A percentile compares a stretch with the other conserved stretches of the same genome.
Conservation (phyloP, 2,797 vertebrate species). For the Knipowitschia caucasica region DNA sequence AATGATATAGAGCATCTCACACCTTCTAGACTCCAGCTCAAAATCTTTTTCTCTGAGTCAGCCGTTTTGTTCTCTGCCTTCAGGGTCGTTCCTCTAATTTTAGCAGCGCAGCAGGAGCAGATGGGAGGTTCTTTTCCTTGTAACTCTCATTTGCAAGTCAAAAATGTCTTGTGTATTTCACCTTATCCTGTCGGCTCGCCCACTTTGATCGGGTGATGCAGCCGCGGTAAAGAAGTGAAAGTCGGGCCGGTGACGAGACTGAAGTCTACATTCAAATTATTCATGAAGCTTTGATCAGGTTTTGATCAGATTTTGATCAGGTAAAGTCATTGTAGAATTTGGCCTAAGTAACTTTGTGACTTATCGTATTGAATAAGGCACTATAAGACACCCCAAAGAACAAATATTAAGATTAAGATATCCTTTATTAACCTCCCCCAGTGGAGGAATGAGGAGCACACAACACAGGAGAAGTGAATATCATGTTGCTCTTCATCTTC, state of each 20-base stretch:
- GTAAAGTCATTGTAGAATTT: background rate
- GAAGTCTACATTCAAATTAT: background rate
- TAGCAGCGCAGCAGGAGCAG: conserved; percentile 58
- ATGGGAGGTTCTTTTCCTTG: conserved; percentile 56
- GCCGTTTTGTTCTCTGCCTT: conserved; percentile 53
- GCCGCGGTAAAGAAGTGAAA: conserved; percentile 1
- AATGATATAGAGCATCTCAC: background rate
- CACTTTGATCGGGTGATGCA: conserved; percentile 11
- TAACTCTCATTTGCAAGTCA: conserved; percentile 64
- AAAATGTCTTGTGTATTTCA: conserved; percentile 32
- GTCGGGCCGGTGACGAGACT: background rate
- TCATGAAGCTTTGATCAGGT: too few relatives aligned
- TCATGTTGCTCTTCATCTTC: too few relatives aligned
- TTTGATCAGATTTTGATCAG: background rate
- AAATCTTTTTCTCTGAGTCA: conserved; percentile 49
- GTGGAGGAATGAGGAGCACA: too few relatives aligned
- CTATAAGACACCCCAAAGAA: too few relatives aligned
- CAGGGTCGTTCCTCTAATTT: conserved; percentile 58
- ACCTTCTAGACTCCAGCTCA: background rate
- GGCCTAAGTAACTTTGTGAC: too few relatives aligned
- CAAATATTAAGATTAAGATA: too few relatives aligned
- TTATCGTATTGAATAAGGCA: too few relatives aligned
- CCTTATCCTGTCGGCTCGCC: background rate
- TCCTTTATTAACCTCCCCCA: too few relatives aligned
- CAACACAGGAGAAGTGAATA: too few relatives aligned